phyloP scores from a whole-genome alignment of 35 echinoderm and acorn worm species.

The Ophiothrix spiculata region DNA sequence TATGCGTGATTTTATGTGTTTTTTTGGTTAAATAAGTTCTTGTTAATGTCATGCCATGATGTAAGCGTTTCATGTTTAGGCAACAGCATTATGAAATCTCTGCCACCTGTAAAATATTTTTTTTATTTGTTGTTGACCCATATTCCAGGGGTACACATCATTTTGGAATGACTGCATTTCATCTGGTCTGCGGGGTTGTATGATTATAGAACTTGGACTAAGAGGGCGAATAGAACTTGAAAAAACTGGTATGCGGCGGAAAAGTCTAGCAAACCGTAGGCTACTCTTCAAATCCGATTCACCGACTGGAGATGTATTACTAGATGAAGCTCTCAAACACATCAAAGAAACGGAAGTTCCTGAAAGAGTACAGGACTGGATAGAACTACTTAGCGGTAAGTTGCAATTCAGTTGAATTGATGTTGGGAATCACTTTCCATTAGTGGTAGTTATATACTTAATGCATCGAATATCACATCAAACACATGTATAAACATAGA shows the following conservation, averaged over 20 bases:
- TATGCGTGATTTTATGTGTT: no score
- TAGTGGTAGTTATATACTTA: no score
- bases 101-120: no score
- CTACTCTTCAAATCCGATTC: slow-evolving; percentile 68
- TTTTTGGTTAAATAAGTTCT: no score
- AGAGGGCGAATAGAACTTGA: slow-evolving; percentile 91
- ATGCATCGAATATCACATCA: no score
- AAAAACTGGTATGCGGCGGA: slow-evolving; percentile 88
- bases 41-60: no score
- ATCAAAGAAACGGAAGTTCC: slow-evolving; percentile 73
- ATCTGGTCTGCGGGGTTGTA: slow-evolving; percentile 92
- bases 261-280: slow-evolving; percentile 85
- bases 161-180: slow-evolving; percentile 99
- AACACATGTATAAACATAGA: no score
- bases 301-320: slow-evolving; percentile 83
- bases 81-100: no score
- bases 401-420: neutral
- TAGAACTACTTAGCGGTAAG: slow-evolving; percentile 96
- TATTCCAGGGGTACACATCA: slow-evolving; percentile 92
- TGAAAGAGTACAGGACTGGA: slow-evolving; percentile 92
- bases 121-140: no score
- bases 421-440: no score
- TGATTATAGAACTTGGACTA: slow-evolving; percentile 92
- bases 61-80: no score
- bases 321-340: slow-evolving; percentile 90